A percentile compares a stretch with the other conserved stretches of the same genome.
Conservation (phyloP, 1,140 invertebrate genomes). For the Achatina immaculata region DNA sequence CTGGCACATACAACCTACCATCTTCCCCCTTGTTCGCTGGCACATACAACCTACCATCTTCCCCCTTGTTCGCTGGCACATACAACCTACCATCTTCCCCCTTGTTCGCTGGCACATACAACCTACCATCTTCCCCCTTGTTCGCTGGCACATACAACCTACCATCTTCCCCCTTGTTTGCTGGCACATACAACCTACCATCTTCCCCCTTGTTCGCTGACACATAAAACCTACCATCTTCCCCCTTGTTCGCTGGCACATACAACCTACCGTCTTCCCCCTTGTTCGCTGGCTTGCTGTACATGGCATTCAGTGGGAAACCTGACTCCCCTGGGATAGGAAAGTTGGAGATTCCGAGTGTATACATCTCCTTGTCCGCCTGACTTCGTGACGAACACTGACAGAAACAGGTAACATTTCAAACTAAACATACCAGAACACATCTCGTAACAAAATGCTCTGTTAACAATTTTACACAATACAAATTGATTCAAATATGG, state of each 20-base stretch:
- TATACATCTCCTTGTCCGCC: conserved; percentile 95
- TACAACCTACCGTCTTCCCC: conserved; percentile 64
- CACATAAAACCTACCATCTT: neutral
- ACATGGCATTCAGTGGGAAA: conserved; percentile 98
- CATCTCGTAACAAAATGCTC: neutral
- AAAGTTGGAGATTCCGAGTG: conserved; percentile 93
- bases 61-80: too few relatives aligned
- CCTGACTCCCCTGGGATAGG: conserved; percentile 96
- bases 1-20: too few relatives aligned
- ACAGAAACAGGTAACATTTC: too few relatives aligned
- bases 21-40: too few relatives aligned
- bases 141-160: too few relatives aligned
- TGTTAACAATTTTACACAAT: neutral
- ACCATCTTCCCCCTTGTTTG: too few relatives aligned
- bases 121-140: too few relatives aligned
- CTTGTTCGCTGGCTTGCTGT: conserved; percentile 82
- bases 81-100: too few relatives aligned
- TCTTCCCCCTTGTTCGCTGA: too few relatives aligned
- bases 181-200: too few relatives aligned
- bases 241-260: conserved; percentile 74
- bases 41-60: too few relatives aligned
- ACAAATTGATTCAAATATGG: neutral
- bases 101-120: too few relatives aligned
- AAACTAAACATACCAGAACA: neutral
- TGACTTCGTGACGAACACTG: conserved; percentile 88